Percentiles rank a stretch among this genome's conserved stretches.
Conservation (phyloP, 2,113 vertebrate species). For the Ploceus nigricollis region DNA sequence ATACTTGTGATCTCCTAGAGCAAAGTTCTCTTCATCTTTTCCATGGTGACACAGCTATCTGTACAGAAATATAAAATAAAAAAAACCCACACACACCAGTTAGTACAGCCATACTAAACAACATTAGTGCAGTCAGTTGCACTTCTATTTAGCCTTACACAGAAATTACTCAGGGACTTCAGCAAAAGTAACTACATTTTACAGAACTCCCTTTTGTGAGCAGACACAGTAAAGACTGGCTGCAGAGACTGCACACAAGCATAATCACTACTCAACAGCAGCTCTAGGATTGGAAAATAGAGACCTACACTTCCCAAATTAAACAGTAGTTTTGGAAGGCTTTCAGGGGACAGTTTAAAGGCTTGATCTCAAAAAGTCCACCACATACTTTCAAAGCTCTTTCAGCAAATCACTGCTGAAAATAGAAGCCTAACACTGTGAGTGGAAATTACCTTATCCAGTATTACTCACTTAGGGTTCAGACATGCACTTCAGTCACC, state of each 20-base stretch:
- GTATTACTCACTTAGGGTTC: not conserved
- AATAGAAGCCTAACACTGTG: not conserved
- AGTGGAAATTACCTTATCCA: not conserved
- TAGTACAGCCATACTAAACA: not conserved
- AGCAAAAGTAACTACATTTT: not conserved
- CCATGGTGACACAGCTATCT: slow-evolving; percentile 65
- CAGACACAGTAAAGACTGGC: not conserved
- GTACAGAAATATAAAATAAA: not conserved
- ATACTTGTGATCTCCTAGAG: slow-evolving; percentile 66
- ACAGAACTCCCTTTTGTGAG: not conserved
- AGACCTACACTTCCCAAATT: not conserved
- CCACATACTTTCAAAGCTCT: not conserved
- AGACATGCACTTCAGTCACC: not conserved
- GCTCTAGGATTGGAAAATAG: not conserved
- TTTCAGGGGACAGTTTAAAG: not conserved
- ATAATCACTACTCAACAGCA: not conserved
- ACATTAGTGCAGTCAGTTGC: not conserved
- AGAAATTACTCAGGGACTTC: not conserved
- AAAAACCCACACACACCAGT: not conserved
- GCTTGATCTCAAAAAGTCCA: not conserved
- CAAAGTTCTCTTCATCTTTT: slow-evolving; percentile 48
- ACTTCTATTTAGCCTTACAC: not conserved
- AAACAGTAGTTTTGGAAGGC: not conserved
- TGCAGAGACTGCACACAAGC: not conserved
- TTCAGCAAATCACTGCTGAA: not conserved